Evolutionary conservation across 2,888 invertebrate species (phyloP).

Genomic region (Heliconius charithonia): DNA sequence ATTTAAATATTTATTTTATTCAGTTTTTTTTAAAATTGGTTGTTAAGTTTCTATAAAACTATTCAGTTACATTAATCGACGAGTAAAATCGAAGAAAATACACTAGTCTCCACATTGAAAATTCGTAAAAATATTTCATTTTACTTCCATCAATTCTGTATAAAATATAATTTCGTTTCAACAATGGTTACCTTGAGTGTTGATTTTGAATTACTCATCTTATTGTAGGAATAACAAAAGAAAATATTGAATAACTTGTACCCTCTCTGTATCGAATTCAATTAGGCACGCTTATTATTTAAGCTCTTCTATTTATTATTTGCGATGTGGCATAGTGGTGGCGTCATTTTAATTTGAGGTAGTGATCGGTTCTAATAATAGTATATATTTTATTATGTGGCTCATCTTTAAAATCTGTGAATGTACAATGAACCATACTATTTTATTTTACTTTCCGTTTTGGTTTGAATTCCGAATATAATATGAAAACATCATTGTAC

Average conservation of each 20-base stretch:
- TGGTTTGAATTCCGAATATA: too few relatives aligned
- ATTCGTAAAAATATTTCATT: neutral
- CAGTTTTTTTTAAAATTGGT: too few relatives aligned
- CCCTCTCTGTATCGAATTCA: neutral
- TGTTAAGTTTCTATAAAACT: too few relatives aligned
- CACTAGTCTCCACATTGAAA: neutral
- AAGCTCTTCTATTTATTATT: constrained; percentile 10
- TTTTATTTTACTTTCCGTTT: too few relatives aligned
- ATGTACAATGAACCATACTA: too few relatives aligned
- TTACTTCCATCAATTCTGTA: constrained; percentile 5
- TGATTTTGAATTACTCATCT: constrained; percentile 17
- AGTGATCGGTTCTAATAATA: neutral
- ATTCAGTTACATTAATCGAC: neutral
- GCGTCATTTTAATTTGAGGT: neutral
- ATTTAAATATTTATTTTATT: too few relatives aligned
- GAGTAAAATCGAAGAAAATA: neutral
- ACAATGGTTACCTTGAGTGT: constrained; percentile 19
- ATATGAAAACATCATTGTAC: too few relatives aligned
- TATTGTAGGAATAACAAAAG: constrained; percentile 13
- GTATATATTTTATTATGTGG: too few relatives aligned
- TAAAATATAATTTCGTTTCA: constrained; percentile 4
- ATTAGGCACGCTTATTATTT: constrained; percentile 6
- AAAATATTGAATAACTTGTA: constrained; percentile 8
- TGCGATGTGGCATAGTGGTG: neutral
- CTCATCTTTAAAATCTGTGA: too few relatives aligned